Evolutionary conservation across 1,140 invertebrate genomes (phyloP), one percentile per base, ranked within the genome.

Genomic region (Nephila pilipes): DNA sequence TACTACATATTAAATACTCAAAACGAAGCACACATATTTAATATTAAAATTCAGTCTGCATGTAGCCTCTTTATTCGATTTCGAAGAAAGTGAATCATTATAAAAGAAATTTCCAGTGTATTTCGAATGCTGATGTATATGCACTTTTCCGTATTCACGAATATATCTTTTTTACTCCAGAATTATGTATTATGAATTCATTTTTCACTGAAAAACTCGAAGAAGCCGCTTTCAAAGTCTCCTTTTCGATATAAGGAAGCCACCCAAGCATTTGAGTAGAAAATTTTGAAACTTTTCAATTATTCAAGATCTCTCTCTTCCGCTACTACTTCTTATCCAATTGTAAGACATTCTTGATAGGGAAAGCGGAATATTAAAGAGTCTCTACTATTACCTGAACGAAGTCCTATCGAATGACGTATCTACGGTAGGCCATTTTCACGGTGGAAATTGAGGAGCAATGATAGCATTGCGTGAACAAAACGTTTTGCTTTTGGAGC

Each of bases 381-480:
- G 60, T 85, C 20, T 38, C 32, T 22, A 57, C 81, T 57, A 83
- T 83, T 83, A 83, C 81, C n/a, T 4, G 22, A 25, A 83, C 46
- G 38, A 46, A 46, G 81, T 83, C 16, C 38, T 83, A 55, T 32
- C 69, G 69, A 83, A 83, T 83, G 46, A 83, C 25, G 32, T 80
- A 80, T 80, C 38, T 46, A 80, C 57, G 89, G 90, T 55, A 92
- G 91, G 81, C 29, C 80, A 92, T 92, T 65, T 92, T 85, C 32
- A 29, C 60, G 36, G 65, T 29, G 25, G 55, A 85, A 75, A 85
- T 38, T 32, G 90, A 85, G 58, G 32, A 92, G 79, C 88, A 90
- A 90, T 90, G 88, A 91, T 91, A 91, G 58, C 75, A 20, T 92
- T 87, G 91, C 91, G 91, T 93, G 91, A 93, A 93, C 63, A 58